Evolutionary conservation across 2,113 vertebrate genomes (phyloP), one percentile per base, ranked within the genome.

Genomic region (Xenopus laevis): DNA sequence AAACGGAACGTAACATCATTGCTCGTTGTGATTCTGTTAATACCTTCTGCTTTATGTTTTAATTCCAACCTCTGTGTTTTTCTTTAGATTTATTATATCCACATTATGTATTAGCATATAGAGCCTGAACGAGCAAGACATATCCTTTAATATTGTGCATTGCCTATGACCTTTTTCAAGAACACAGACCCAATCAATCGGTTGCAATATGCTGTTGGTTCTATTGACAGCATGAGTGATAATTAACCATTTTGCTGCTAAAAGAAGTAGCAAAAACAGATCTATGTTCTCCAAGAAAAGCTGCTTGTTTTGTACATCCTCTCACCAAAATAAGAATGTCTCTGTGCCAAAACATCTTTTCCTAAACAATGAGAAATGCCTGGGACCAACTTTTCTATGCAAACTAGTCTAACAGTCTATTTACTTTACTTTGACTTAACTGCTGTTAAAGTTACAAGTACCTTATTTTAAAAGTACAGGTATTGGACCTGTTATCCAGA

Each of bases 1-100:
- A 81, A 85, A 82, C 78, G 79, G 62, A 80, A 85, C 82, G 86
- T 86, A 86, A 89, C 81, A 53, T 82, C 83, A 83, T 84, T 80
- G 81, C 82, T 47, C 0, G 71, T 85, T 78, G 20, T 53, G 77
- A 17, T 52, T 62, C 81, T 71, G 61, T 80, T 86, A 81, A 46
- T 44, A 27, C 23, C 23, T 27, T 18, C 74, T 0, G 10, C 78
- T 77, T 79, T 79, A 52, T 74, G 0, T 58, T 40, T 65, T 63
- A 63, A 63, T 13, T 2, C 1, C n/a, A 45, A 3, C 27, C 27
- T 27, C 21, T 6, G 11, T 63, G 3, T 63, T 40, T 63, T 44
- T 16, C 4, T 10, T 30, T 13, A 13, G 44, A 33, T 60, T 40
- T 10, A 68, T 59, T 45, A 18, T 45, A n/a, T 66, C 44, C 11